Evolutionary conservation across 2,113 vertebrate genomes (phyloP), one percentile per base, ranked within the genome.

Genomic region (Lamprotornis superbus): DNA sequence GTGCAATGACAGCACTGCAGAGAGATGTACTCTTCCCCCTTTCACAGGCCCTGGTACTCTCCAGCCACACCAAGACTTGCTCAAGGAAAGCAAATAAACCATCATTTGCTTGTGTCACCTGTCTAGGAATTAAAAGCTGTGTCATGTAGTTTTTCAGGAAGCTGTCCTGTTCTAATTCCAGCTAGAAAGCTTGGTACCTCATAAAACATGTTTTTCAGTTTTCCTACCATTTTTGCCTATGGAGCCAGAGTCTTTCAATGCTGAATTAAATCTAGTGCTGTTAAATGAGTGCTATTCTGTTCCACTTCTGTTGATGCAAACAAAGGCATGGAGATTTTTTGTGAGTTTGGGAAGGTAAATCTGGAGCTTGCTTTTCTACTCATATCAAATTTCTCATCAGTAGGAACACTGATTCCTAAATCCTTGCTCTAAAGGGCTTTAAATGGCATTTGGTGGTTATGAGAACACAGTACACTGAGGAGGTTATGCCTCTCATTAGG

Each of bases 41-140:
- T 12, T 7, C 19, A 27, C 40, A 20, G 30, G 18, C 56, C 7
- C 35, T 24, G 5, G 5, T 55, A 28, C 50, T 86, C 42, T 87
- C 13, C 63, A 52, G 42, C 69, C 47, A 46, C 42, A 63, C 78
- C 23, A 23, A 12, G 20, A 57, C 82, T 92, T 94, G 87, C 94
- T 93, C 77, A 80, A 67, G 30, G 63, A 35, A 71, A 82, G 67
- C 70, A 78, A 47, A 37, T 70, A 46, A 92, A 80, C 56, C 33
- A 84, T 73, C 33, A 44, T 74, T 89, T 88, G n/a, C 24, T 64
- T 60, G 30, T 87, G 64, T 56, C 85, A 64, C 33, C 19, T 35
- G 23, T 35, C 74, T 33, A 31, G 21, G 39, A 83, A 15, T 44
- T 20, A 78, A 84, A 89, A 84, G 25, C 14, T 35, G 13, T 55